These are phyloP conservation scores for Ridgeia piscesae DNA, from an alignment of 1,140 invertebrate genomes.

Conservation along the genomic window DNA sequence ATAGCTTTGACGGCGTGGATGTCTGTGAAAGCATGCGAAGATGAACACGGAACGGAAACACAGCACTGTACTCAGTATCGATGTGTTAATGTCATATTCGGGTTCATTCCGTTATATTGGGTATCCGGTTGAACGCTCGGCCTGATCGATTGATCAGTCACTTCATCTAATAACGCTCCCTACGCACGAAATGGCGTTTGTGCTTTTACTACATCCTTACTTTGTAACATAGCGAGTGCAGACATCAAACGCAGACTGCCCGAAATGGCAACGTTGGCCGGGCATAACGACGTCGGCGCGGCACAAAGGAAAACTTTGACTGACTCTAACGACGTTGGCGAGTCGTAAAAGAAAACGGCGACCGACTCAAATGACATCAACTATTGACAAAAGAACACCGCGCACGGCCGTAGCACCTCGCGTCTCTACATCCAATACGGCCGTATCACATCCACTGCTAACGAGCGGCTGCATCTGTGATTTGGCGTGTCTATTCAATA, in stretches of 20 bases:
- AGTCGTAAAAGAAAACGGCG: not conserved
- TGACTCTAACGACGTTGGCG: no score
- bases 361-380: conserved; percentile 5
- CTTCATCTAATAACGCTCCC: not conserved
- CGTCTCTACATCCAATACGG: not conserved
- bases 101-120: not conserved
- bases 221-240: not conserved
- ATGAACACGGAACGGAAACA: no score
- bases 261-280: not conserved
- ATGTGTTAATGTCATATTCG: not conserved
- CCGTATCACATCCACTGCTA: not conserved
- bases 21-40: not conserved
- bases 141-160: not conserved
- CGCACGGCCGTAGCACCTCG: not conserved
- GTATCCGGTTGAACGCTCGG: not conserved
- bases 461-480: not conserved
- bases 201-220: not conserved
- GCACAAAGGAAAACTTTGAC: not conserved
- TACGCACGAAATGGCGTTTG: not conserved
- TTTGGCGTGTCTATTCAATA: not conserved
- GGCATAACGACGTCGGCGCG: not conserved
- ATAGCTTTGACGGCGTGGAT: not conserved
- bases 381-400: not conserved
- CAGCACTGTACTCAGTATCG: not conserved
- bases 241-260: not conserved